These are phyloP conservation scores for Choloepus hoffmanni DNA, from an alignment of 2,113 vertebrate genomes.

Conservation along the genomic window DNA sequence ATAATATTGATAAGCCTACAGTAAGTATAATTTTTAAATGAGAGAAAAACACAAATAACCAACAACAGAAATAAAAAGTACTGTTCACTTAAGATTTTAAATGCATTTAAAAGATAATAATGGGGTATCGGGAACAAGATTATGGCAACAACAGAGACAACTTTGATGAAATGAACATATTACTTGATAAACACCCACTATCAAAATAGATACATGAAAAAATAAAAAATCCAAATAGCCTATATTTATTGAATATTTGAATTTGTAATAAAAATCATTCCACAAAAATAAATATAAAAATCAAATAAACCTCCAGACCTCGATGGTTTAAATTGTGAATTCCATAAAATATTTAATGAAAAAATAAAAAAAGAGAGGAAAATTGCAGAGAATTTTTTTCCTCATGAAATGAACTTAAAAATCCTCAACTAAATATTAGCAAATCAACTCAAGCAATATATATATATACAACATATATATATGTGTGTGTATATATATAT, in stretches of 20 bases:
- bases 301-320: no score
- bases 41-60: background rate
- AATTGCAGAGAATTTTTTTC: background rate
- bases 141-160: background rate
- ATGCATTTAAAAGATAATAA: background rate
- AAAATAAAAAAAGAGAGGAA: background rate
- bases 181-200: background rate
- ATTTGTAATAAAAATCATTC: background rate
- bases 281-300: background rate
- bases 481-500: no score
- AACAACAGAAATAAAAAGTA: background rate
- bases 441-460: background rate
- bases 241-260: background rate
- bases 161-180: background rate
- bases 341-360: background rate
- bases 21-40: background rate
- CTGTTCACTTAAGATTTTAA: background rate
- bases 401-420: background rate
- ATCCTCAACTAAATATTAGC: background rate
- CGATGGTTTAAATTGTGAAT: background rate
- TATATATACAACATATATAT: no score
- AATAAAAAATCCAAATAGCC: background rate
- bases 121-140: background rate
- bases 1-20: background rate
- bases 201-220: background rate